Evolutionary conservation across 1,140 invertebrate species (phyloP).

Genomic region (Leptoteleia sp.): DNA sequence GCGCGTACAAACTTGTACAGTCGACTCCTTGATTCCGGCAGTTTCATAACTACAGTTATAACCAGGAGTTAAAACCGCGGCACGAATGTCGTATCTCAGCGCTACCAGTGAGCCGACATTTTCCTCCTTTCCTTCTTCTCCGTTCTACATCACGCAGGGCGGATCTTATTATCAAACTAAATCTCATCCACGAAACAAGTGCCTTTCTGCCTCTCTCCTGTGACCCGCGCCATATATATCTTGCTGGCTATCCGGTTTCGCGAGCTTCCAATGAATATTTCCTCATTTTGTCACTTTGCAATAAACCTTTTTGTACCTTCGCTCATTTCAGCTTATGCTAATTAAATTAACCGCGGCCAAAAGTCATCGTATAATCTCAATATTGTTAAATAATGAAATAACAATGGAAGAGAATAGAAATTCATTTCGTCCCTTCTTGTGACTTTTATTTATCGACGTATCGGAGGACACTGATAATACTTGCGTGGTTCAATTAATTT

Average conservation of each 20-base stretch:
- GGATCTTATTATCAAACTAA: constrained; percentile 80
- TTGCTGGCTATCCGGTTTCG: constrained; percentile 60
- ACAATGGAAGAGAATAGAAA: too few species aligned
- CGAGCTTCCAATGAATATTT: constrained; percentile 66
- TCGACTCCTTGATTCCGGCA: constrained; percentile 74
- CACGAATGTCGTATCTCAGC: constrained; percentile 81
- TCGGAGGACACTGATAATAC: too few species aligned
- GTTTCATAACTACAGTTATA: constrained; percentile 80
- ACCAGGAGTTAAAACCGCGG: constrained; percentile 81
- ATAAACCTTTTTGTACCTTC: constrained; percentile 2
- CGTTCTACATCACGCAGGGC: constrained; percentile 64
- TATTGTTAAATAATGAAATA: too few species aligned
- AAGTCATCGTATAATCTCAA: too few species aligned
- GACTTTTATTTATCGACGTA: too few species aligned
- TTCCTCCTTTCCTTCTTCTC: constrained; percentile 65
- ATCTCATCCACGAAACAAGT: constrained; percentile 78
- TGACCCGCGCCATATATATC: constrained; percentile 59
- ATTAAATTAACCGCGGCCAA: too few species aligned
- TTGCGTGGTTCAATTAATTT: too few species aligned
- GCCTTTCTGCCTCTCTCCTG: constrained; percentile 67
- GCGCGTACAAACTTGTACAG: constrained; percentile 41
- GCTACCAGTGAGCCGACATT: constrained; percentile 67
- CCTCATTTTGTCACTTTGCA: constrained; percentile 33
- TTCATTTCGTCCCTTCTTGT: too few species aligned
- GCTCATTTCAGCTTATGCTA: neutral